These are phyloP conservation scores for Salmo trutta DNA, from an alignment of 2,797 vertebrate species.

Conservation along the genomic window DNA sequence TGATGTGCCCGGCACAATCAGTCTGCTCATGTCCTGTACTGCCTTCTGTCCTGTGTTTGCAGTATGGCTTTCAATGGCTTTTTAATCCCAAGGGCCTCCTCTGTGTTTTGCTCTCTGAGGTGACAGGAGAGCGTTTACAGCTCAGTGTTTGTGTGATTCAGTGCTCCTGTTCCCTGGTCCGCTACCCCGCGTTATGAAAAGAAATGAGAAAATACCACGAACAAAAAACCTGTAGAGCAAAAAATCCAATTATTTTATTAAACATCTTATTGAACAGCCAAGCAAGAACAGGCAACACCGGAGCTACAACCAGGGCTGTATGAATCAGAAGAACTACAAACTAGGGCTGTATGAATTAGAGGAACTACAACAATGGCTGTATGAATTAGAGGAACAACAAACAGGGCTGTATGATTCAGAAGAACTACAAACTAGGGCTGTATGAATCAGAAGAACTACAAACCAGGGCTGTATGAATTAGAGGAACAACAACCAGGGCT, in stretches of 20 bases:
- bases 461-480: no score
- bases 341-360: no score
- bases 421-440: no score
- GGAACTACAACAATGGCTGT: no score
- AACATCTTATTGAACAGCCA: constrained; percentile 6
- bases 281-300: not conserved
- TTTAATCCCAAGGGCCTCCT: not conserved
- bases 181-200: constrained; percentile 12
- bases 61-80: not conserved
- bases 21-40: not conserved
- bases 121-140: not conserved
- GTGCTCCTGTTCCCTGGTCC: constrained; percentile 20
- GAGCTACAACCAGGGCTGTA: not conserved
- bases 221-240: constrained; percentile 19
- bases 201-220: constrained; percentile 40
- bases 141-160: constrained; percentile 27
- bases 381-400: no score
- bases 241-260: constrained; percentile 19
- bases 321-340: no score
- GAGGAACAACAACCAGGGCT: no score
- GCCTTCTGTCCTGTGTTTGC: not conserved
- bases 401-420: no score
- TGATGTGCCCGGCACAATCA: not conserved
- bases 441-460: no score
- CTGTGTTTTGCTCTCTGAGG: constrained; percentile 2